Evolutionary conservation across 1,140 invertebrate genomes (phyloP).

Genomic region (Drosophila kikkawai): DNA sequence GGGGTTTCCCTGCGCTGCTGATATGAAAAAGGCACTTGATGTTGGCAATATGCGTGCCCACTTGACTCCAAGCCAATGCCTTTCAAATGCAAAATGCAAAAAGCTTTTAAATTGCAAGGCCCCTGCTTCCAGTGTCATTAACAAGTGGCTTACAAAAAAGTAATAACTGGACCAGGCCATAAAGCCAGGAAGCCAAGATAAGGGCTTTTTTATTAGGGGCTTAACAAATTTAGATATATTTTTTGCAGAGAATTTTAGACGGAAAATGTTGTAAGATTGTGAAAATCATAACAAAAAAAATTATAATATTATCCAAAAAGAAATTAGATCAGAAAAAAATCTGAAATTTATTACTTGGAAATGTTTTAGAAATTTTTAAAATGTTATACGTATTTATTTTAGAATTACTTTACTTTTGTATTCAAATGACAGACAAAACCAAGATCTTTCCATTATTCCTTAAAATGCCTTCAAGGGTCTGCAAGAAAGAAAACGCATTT

Average conservation of each 20-base stretch:
- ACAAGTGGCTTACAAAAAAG: conserved; percentile 8
- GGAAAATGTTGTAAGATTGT: not conserved
- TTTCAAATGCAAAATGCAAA: conserved; percentile 32
- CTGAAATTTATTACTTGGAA: fast-evolving
- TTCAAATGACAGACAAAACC: not conserved
- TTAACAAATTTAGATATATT: not conserved
- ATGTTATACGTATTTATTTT: too few species aligned
- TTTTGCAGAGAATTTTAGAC: not conserved
- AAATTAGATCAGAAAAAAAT: not conserved
- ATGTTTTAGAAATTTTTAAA: not conserved
- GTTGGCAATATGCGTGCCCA: conserved; percentile 68
- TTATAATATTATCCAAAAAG: too few species aligned
- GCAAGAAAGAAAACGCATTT: not conserved
- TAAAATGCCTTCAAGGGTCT: not conserved
- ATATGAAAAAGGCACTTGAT: conserved; percentile 69
- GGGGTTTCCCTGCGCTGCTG: conserved; percentile 3
- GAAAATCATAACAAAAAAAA: not conserved
- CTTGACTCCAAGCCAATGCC: conserved; percentile 54
- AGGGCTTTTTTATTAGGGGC: not conserved
- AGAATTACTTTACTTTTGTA: too few species aligned
- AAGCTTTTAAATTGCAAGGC: conserved; percentile 27
- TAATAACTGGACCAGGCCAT: not conserved
- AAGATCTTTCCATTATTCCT: too few species aligned
- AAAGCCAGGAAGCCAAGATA: not conserved
- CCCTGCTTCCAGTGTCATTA: not conserved